Evolutionary conservation across 2,888 invertebrate species (phyloP).

Genomic region (Limnephilus rhombicus): DNA sequence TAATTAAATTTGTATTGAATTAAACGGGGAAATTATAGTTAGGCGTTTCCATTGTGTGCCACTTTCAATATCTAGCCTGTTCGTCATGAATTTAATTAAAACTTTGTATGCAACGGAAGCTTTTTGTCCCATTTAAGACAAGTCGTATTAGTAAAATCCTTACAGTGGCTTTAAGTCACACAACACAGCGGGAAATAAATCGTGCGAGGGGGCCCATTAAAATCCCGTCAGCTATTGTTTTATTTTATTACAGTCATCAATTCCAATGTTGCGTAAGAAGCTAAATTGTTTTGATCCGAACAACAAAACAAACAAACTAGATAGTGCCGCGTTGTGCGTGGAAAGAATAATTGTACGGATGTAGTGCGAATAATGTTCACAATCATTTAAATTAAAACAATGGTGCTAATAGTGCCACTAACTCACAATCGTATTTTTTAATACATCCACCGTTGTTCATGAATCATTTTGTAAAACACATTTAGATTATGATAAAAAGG

Average conservation of each 20-base stretch:
- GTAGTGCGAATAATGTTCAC: not conserved
- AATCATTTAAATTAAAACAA: not conserved
- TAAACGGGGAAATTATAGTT: conserved; percentile 12
- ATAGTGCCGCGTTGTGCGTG: not conserved
- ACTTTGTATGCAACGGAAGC: conserved; percentile 61
- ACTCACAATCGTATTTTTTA: not conserved
- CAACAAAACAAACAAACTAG: not conserved
- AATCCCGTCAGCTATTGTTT: conserved; percentile 37
- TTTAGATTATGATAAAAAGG: not conserved
- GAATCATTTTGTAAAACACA: conserved; percentile 1
- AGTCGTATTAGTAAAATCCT: conserved; percentile 60
- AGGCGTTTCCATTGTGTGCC: not conserved
- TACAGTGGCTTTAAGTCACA: conserved; percentile 52
- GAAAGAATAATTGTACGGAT: not conserved
- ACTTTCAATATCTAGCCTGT: conserved; percentile 40
- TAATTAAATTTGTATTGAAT: conserved; percentile 19
- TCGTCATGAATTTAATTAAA: conserved; percentile 60
- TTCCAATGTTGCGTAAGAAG: conserved; percentile 9
- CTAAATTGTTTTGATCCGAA: not conserved
- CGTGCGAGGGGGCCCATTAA: conserved; percentile 22
- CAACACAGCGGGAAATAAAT: conserved; percentile 57
- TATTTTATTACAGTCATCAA: conserved; percentile 29
- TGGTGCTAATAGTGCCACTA: not conserved
- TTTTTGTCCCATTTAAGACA: conserved; percentile 56
- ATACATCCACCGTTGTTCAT: not conserved